Evolutionary conservation across 2,888 invertebrate genomes (phyloP).

Genomic region (Cerastis rubricosa): DNA sequence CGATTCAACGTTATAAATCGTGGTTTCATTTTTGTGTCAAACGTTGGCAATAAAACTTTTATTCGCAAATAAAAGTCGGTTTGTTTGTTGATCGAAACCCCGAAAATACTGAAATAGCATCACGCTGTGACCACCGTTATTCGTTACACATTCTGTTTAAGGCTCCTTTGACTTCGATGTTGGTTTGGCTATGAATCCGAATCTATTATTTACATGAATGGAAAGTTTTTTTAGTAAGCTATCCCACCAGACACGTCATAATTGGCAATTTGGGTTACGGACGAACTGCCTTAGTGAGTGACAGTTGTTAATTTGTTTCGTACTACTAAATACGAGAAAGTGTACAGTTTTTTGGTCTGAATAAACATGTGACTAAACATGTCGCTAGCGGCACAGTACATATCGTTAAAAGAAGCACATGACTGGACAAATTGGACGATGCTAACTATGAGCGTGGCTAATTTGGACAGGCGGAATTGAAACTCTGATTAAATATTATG

Average conservation of each 20-base stretch:
- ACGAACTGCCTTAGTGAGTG: constrained; percentile 19
- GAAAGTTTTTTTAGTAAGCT: constrained; percentile 30
- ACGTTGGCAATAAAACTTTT: constrained; percentile 24
- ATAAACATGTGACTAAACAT: constrained; percentile 60
- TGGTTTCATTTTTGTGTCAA: constrained; percentile 32
- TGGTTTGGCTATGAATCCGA: constrained; percentile 36
- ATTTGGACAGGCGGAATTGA: constrained; percentile 58
- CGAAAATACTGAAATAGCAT: constrained; percentile 64
- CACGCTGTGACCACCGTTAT: constrained; percentile 68
- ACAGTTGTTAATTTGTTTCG: constrained; percentile 51
- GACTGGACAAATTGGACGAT: constrained; percentile 58
- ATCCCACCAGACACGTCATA: constrained; percentile 23
- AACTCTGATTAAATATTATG: constrained; percentile 54
- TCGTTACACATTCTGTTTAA: constrained; percentile 51
- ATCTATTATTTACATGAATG: constrained; percentile 38
- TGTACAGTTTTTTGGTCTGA: constrained; percentile 61
- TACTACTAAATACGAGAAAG: constrained; percentile 57
- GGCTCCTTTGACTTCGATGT: constrained; percentile 32
- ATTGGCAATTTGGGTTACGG: constrained; percentile 51
- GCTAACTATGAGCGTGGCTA: constrained; percentile 46
- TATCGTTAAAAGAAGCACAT: constrained; percentile 60
- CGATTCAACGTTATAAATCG: constrained; percentile 10
- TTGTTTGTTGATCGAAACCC: constrained; percentile 33
- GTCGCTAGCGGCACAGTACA: constrained; percentile 50
- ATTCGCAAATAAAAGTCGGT: constrained; percentile 25